Conservation (phyloP, 2,797 vertebrate species). For the Chelon labrosus region DNA sequence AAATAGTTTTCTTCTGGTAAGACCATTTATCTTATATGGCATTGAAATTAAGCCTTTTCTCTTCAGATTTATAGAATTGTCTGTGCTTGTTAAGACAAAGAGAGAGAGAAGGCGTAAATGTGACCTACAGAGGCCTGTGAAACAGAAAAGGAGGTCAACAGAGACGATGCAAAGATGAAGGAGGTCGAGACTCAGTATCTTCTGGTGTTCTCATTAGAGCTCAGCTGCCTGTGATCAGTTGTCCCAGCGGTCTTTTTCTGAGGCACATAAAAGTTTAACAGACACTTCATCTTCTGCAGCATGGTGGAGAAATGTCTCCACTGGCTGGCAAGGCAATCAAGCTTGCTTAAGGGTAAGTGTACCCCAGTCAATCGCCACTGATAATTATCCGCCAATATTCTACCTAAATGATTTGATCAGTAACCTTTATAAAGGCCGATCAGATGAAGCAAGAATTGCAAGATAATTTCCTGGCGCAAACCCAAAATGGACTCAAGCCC, state of each 20-base stretch:
- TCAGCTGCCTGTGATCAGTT: slow-evolving; percentile 18
- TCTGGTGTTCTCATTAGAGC: slow-evolving; percentile 53
- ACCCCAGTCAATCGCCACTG: too few species aligned
- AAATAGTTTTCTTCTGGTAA: background rate
- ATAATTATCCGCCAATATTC: too few species aligned
- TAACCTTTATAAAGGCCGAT: too few species aligned
- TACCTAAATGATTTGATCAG: too few species aligned
- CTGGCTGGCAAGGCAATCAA: slow-evolving; percentile 4
- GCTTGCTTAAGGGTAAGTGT: background rate
- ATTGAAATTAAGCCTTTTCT: background rate
- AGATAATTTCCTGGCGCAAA: too few species aligned
- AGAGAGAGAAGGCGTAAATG: background rate
- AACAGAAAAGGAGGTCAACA: slow-evolving; percentile 3
- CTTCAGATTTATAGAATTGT: background rate
- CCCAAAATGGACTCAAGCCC: too few species aligned
- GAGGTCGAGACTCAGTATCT: background rate
- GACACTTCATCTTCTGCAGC: slow-evolving; percentile 35
- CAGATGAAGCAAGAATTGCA: too few species aligned
- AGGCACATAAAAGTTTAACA: slow-evolving; percentile 16
- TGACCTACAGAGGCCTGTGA: background rate
- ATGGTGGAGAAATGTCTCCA: slow-evolving; percentile 7
- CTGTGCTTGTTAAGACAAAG: background rate
- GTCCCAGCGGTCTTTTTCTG: slow-evolving; percentile 29
- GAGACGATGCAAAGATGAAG: slow-evolving; percentile 23
- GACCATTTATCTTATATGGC: too few species aligned